phyloP scores from a whole-genome alignment of 2,797 vertebrate genomes.

The Prionace glauca region DNA sequence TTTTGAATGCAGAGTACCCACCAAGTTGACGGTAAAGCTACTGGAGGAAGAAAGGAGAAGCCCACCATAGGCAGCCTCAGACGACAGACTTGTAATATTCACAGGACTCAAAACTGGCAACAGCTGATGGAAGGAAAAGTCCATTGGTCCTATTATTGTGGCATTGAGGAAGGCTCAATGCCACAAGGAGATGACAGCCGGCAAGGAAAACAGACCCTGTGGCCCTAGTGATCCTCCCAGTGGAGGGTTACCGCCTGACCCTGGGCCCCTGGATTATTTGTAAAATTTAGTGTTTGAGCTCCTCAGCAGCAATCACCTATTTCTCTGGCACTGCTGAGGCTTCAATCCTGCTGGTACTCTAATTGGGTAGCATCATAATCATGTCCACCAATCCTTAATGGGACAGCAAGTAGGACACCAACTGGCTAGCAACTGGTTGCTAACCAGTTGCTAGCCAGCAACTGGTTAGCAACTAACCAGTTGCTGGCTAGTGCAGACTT shows the following conservation, averaged over 20 bases:
- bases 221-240: background rate
- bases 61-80: slow-evolving; percentile 16
- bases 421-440: too few species aligned
- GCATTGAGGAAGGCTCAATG: background rate
- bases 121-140: slow-evolving; percentile 12
- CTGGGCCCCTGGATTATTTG: background rate
- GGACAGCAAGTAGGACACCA: background rate
- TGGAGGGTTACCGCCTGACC: too few species aligned
- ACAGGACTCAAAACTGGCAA: slow-evolving; percentile 35
- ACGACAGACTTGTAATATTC: slow-evolving; percentile 10
- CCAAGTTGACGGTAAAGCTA: background rate
- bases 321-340: background rate
- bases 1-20: slow-evolving; percentile 4
- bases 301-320: background rate
- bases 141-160: background rate
- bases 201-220: background rate
- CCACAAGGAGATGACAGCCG: background rate
- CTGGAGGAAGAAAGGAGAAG: background rate
- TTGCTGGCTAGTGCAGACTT: too few species aligned
- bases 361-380: background rate
- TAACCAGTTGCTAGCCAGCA: too few species aligned
- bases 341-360: background rate
- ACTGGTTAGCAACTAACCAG: rapidly evolving
- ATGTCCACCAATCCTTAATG: background rate
- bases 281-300: background rate